Evolutionary conservation across 1,140 invertebrate species (phyloP).

Genomic region (Scaptomyza graminum): DNA sequence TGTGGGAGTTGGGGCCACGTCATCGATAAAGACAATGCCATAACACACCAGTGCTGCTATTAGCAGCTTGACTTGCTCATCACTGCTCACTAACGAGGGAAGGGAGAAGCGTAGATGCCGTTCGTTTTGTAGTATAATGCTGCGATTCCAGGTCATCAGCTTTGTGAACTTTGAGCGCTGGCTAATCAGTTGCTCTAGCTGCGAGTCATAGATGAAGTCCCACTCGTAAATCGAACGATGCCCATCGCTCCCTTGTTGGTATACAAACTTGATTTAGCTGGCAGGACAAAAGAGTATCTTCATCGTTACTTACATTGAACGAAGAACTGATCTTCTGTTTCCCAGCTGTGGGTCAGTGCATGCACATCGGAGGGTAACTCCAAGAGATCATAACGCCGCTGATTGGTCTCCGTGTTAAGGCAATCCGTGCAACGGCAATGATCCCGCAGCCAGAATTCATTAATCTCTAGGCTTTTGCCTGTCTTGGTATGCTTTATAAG

Average conservation of each 20-base stretch:
- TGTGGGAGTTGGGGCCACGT: slow-evolving; percentile 65
- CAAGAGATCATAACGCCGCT: slow-evolving; percentile 71
- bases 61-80: slow-evolving; percentile 50
- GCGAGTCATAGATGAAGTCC: slow-evolving; percentile 58
- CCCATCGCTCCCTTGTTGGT: slow-evolving; percentile 67
- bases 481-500: slow-evolving; percentile 44
- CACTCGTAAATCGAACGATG: slow-evolving; percentile 68
- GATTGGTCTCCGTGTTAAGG: slow-evolving; percentile 69
- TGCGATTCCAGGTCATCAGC: slow-evolving; percentile 65
- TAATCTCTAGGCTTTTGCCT: slow-evolving; percentile 40
- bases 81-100: slow-evolving; percentile 43
- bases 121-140: slow-evolving; percentile 62
- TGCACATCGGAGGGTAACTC: slow-evolving; percentile 64
- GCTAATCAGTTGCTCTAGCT: slow-evolving; percentile 59
- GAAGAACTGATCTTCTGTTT: slow-evolving; percentile 3
- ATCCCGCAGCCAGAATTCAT: slow-evolving; percentile 75
- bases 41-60: slow-evolving; percentile 65
- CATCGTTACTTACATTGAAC: slow-evolving; percentile 49
- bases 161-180: slow-evolving; percentile 46
- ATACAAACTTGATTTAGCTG: not conserved
- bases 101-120: slow-evolving; percentile 52
- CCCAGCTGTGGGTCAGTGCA: slow-evolving; percentile 19
- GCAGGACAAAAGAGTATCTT: too few species aligned
- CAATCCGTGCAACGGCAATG: slow-evolving; percentile 76
- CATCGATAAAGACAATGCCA: slow-evolving; percentile 78